Base-by-base conservation (phyloP, 92 coral and sea anemone species). In the Isaurus tuberculatus region DNA sequence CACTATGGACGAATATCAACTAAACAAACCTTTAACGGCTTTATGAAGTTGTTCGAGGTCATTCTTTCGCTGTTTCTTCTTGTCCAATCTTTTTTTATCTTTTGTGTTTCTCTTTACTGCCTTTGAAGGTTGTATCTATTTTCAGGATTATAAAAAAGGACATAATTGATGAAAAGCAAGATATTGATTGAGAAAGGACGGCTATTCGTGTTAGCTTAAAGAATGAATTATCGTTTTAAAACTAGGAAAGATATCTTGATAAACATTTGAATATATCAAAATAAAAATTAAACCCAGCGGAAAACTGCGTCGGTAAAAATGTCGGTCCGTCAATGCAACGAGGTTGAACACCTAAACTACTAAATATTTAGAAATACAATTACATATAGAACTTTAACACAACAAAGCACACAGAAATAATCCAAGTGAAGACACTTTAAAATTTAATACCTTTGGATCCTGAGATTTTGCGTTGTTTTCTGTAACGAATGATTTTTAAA, bases 1-100 rank as follows among this genome's bases (percentile, higher is more conserved):
- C 44, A 40, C 44, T 5, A 6, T 13, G 6, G 25, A 55, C 20
- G n/a, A 55, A 55, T 22, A 22, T 55, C 25, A 2, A 16, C 8
- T 16, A 3, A n/a, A n/a, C 63, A 34, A 34, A 69, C 74, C 74
- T 69, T 69, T 69, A 15, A 69, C 29, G 0, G 74, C 74, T 2
- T 10, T 19, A 16, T 69, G 34, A 5, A 69, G 31, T 69, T 69
- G 74, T 69, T 69, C 53, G 20, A 42, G 25, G 23, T 69, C 74
- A 34, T 69, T 15, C 14, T n/a, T 69, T 29, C 3, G 16, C 15
- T 69, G 25, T 6, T 36, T 43, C 27, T 69, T 69, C 27, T 69
- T 34, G 5, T 2, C 15, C 63, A 17, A 17, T 26, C n/a, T 55
- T 55, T 55, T 55, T 7, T 55, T 22, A 20, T 55, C 63, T n/a